Evolutionary conservation across 2,888 invertebrate genomes (phyloP), one percentile per base, ranked within the genome.

Genomic region (Melanchra persicariae): DNA sequence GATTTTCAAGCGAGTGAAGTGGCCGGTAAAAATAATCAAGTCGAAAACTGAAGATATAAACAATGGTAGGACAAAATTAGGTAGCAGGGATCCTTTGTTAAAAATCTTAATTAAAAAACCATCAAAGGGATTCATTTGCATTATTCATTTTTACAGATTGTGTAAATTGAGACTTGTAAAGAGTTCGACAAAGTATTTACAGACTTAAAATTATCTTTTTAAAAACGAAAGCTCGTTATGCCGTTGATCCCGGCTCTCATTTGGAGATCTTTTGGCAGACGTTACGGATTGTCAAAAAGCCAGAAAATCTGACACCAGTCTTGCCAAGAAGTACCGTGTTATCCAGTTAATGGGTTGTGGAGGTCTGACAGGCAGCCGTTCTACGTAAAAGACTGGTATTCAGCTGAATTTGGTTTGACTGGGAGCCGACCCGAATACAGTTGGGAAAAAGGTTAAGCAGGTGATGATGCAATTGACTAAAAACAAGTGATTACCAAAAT

Each of bases 81-180:
- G 30, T 24, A 68, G 30, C n/a, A 19, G n/a, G 49, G 49, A n/a
- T 19, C 17, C 47, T 72, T 72, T 76, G 54, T 72, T 45, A 72
- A 76, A 55, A 68, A 55, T 58, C 19, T 75, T 40, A 55, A 76
- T 76, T 76, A 76, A 22, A 49, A 54, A 68, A 55, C 54, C 68
- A 55, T 72, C 76, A 72, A 68, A 72, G 40, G 30, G 24, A 55
- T 47, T 66, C 45, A 45, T 71, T 68, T 76, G 54, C 54, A 76
- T 68, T 71, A 55, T 76, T 76, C 24, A 76, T 72, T 47, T 71
- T 67, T 40, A 17, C 24, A 55, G 30, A 76, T 76, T 68, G 37
- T 30, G 45, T 67, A 54, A 71, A 24, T 67, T 52, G 19, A 67
- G 40, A 59, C 24, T 24, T 59, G 12, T 26, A 4, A 59, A 59